Conservation (phyloP, 2,113 vertebrate species). For the Centropus unirufus region DNA sequence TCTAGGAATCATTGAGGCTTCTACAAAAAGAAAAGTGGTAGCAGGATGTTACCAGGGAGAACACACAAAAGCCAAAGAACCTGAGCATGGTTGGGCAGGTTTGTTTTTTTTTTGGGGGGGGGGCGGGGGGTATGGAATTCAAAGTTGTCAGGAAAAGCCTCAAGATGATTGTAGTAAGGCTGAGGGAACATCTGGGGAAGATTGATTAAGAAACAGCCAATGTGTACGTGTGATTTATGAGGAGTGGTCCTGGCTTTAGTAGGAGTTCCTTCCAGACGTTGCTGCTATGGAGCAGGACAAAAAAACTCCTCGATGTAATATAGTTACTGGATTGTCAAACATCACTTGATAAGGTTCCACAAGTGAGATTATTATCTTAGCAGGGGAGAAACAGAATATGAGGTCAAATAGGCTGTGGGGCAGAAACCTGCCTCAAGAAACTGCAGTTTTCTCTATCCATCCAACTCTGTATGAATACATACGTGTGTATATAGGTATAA, state of each 20-base stretch:
- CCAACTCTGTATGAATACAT: neutral
- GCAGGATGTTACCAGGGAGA: neutral
- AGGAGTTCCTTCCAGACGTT: slow-evolving; percentile 65
- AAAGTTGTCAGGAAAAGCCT: slow-evolving; percentile 43
- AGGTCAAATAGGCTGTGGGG: neutral
- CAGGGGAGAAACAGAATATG: neutral
- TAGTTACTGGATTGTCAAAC: slow-evolving; percentile 46
- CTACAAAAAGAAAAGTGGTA: neutral
- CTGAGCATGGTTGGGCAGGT: neutral
- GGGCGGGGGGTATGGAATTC: neutral
- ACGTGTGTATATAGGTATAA: rapidly evolving
- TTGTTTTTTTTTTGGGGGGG: no score
- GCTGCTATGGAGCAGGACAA: slow-evolving; percentile 27
- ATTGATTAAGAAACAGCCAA: slow-evolving; percentile 74
- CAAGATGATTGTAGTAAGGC: slow-evolving; percentile 27
- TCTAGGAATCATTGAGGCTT: neutral
- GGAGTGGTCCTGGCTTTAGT: slow-evolving; percentile 51
- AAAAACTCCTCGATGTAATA: neutral
- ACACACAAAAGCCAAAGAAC: neutral
- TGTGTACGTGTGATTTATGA: slow-evolving; percentile 71
- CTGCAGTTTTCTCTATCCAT: neutral
- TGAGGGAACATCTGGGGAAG: slow-evolving; percentile 79
- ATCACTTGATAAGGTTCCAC: slow-evolving; percentile 60
- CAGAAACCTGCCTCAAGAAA: neutral
- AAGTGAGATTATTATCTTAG: neutral